Evolutionary conservation across 2,797 vertebrate genomes (phyloP), one percentile per base, ranked within the genome.

Genomic region (Meriones psammophilus): DNA sequence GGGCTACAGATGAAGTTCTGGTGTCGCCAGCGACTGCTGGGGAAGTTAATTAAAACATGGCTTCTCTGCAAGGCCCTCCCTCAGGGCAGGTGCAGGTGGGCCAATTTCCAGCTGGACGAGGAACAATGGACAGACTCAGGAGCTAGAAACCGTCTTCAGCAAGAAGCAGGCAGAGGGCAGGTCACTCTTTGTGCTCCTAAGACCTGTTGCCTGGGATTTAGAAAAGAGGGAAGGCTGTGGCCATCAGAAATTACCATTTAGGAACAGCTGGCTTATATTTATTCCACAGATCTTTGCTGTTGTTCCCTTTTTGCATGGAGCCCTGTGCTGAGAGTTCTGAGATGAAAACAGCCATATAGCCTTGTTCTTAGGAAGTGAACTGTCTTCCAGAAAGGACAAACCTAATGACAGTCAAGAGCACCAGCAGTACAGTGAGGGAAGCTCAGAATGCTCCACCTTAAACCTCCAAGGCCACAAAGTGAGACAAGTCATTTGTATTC

Each of bases 11-110:
- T 94, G 89, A 95, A 89, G 94, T 92, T 89, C 95, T 28, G 79
- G 96, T 76, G 74, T 96, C 91, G 85, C 95, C 15, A 13, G 64
- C 8, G 91, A 94, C 68, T 30, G 62, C 86, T 20, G 56, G 88
- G 85, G 58, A 96, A 97, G 97, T 96, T 97, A 98, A 97, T 98
- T 97, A 96, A 96, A 97, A 97, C 77, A 81, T 93, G 96, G 88
- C 91, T 95, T 96, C 96, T 96, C 92, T 0, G 1, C 77, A 91
- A 95, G 83, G 73, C 92, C 73, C 90, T 7, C 0, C 89, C 92
- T 79, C 50, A n/a, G 89, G 92, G 88, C 74, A 95, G 87, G 86
- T 87, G 96, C 50, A 73, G 50, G 87, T 74, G 91, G 97, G 96
- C 97, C 64, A 64, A 9, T 89, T 79, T 97, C 96, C 95, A 96